Evolutionary conservation across 2,113 vertebrate genomes (phyloP).

Genomic region (Dromiciops gliroides): DNA sequence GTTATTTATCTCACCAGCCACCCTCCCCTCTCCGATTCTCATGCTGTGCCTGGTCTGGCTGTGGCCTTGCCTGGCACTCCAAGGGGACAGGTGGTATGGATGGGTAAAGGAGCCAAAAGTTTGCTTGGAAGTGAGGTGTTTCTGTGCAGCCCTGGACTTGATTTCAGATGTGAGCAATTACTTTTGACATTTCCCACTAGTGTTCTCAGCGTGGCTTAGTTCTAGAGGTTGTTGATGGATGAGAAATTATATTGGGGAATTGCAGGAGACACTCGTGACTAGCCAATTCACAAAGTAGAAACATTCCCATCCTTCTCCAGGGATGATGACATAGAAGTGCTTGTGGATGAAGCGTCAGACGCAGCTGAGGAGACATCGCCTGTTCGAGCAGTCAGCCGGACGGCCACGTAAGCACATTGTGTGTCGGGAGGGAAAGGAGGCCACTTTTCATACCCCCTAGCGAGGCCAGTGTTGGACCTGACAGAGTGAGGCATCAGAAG

Average conservation of each 20-base stretch:
- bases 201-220: neutral
- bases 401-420: conserved; percentile 85
- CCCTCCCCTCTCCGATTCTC: neutral
- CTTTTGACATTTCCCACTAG: neutral
- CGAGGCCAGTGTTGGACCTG: neutral
- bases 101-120: neutral
- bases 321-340: conserved; percentile 98
- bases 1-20: neutral
- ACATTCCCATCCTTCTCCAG: conserved; percentile 82
- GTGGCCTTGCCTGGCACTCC: neutral
- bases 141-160: neutral
- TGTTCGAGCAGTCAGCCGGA: conserved; percentile 83
- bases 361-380: conserved; percentile 89
- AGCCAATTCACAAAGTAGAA: conserved; percentile 49
- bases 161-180: neutral
- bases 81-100: neutral
- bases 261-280: neutral
- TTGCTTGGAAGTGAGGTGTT: neutral
- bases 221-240: neutral
- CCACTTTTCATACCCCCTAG: neutral
- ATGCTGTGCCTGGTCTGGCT: neutral
- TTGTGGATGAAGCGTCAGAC: conserved; percentile 91
- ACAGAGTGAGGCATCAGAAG: neutral
- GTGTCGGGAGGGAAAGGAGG: neutral
- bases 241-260: neutral